Percentiles rank a stretch among this genome's conserved stretches.
phyloP scores from a whole-genome alignment of 1,140 invertebrate genomes.

The Condylostylus longicornis region DNA sequence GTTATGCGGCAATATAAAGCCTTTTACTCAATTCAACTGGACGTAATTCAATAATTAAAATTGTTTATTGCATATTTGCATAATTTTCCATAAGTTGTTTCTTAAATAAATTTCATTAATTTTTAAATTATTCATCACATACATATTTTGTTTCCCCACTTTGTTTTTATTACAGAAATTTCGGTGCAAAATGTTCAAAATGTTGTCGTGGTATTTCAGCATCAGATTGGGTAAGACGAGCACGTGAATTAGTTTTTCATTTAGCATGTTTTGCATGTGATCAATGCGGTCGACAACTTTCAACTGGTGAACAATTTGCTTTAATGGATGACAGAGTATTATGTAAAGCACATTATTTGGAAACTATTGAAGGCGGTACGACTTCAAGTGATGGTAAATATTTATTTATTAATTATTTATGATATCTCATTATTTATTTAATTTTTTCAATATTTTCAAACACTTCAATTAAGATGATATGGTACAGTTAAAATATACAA shows the following conservation, averaged over 20 bases:
- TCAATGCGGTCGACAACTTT: conserved; percentile 89
- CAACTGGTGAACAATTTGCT: conserved; percentile 95
- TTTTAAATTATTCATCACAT: too few relatives aligned
- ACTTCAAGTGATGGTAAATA: conserved; percentile 69
- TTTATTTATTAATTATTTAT: conserved; percentile 1
- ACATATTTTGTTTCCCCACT: too few relatives aligned
- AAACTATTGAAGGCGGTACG: conserved; percentile 78
- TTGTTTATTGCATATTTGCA: too few relatives aligned
- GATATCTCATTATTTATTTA: too few relatives aligned
- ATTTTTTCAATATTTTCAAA: too few relatives aligned
- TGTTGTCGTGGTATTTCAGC: conserved; percentile 82
- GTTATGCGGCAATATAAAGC: too few relatives aligned
- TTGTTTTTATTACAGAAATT: conserved; percentile 58
- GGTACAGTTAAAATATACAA: too few relatives aligned
- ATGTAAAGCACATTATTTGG: conserved; percentile 92
- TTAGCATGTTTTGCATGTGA: conserved; percentile 97
- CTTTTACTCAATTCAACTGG: too few relatives aligned
- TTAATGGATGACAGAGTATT: conserved; percentile 81
- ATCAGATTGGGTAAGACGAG: conserved; percentile 93
- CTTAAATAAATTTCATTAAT: too few relatives aligned
- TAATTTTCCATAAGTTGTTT: too few relatives aligned
- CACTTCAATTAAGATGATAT: too few relatives aligned
- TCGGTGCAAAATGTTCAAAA: conserved; percentile 91
- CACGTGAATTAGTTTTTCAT: conserved; percentile 88
- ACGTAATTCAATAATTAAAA: too few relatives aligned